Evolutionary conservation across 2,113 vertebrate species (phyloP).

Genomic region (Psophia crepitans): DNA sequence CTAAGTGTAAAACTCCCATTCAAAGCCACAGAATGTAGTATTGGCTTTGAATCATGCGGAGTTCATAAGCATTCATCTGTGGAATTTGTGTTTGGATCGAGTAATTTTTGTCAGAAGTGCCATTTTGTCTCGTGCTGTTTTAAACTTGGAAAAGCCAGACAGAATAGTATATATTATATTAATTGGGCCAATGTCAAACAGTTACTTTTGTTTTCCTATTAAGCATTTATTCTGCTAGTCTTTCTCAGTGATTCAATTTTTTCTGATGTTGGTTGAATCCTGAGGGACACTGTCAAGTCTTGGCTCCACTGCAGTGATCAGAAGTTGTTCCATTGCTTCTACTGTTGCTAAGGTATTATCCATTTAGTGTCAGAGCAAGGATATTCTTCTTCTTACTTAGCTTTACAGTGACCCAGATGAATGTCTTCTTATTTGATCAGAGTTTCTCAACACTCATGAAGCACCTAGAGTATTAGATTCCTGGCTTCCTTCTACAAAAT

Average conservation of each 20-base stretch:
- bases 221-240: background rate
- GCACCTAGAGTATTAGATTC: background rate
- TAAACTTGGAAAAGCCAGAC: background rate
- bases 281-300: background rate
- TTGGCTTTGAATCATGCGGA: background rate
- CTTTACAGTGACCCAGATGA: background rate
- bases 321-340: background rate
- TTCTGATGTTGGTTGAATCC: background rate
- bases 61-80: background rate
- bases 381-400: background rate
- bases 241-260: background rate
- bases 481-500: background rate
- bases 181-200: background rate
- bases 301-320: background rate
- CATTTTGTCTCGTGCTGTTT: background rate
- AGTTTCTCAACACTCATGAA: background rate
- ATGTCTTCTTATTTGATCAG: background rate
- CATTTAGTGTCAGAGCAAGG: background rate
- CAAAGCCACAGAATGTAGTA: background rate
- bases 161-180: background rate
- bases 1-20: background rate
- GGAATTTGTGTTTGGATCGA: background rate
- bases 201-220: background rate
- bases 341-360: background rate
- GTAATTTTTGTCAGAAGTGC: background rate